Conservation (phyloP, 2,113 vertebrate genomes). For the Hemiprocne comata region DNA sequence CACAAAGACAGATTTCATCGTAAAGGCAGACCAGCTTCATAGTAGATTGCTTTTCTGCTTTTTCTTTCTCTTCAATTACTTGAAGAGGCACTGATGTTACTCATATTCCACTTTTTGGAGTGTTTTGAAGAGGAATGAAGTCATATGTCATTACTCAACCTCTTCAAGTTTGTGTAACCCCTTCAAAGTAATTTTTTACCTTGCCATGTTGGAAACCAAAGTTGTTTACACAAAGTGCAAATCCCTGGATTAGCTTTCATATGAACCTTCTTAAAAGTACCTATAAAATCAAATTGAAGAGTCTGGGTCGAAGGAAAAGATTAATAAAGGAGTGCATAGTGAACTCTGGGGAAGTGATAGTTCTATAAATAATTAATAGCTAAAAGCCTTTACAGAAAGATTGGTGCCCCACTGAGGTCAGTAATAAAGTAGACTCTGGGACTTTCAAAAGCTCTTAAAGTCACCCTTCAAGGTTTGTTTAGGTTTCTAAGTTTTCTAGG, state of each 20-base stretch:
- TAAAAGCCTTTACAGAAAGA: conserved; percentile 50
- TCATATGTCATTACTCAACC: conserved; percentile 2
- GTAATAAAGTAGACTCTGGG: background rate
- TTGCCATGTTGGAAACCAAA: conserved; percentile 15
- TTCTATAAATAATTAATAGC: conserved; percentile 60
- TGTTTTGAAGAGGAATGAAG: conserved; percentile 24
- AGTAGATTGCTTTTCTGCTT: background rate
- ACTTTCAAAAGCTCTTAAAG: conserved; percentile 47
- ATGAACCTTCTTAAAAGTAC: conserved; percentile 14
- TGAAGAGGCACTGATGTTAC: background rate
- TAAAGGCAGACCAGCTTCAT: background rate
- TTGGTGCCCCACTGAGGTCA: conserved; percentile 31
- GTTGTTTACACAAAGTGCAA: conserved; percentile 50
- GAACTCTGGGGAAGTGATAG: conserved; percentile 11
- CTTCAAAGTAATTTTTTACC: conserved; percentile 38
- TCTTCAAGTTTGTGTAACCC: conserved; percentile 49
- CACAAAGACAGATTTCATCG: background rate
- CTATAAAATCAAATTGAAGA: conserved; percentile 41
- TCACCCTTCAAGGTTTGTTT: conserved; percentile 55
- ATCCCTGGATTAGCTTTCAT: conserved; percentile 45
- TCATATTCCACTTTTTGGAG: background rate
- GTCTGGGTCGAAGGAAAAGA: conserved; percentile 9
- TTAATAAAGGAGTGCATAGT: conserved; percentile 26
- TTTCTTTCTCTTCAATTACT: background rate
- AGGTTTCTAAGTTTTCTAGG: too few relatives aligned